Percentiles rank a stretch among this genome's conserved stretches.
These are phyloP conservation scores for Tringa solitaria DNA, from an alignment of 2,113 vertebrate genomes.

Conservation along the genomic window DNA sequence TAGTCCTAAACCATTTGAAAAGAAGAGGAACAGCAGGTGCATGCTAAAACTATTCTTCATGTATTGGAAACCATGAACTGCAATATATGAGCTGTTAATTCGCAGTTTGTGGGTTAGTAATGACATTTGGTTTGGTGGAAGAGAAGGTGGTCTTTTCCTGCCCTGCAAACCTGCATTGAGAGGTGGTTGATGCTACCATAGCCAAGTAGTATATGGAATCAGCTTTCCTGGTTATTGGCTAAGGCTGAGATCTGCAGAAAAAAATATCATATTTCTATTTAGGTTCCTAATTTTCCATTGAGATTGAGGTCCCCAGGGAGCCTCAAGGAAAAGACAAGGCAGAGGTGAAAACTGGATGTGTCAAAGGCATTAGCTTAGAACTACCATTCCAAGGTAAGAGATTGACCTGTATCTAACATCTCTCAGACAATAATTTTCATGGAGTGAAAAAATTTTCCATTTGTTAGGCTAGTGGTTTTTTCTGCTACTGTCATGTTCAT, in stretches of 20 bases:
- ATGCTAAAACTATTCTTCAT: neutral
- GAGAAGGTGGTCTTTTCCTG: neutral
- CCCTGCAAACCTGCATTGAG: neutral
- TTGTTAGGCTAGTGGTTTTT: neutral
- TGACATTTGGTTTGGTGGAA: neutral
- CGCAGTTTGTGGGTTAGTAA: neutral
- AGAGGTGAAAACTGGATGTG: neutral
- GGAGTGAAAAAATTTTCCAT: neutral
- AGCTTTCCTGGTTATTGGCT: neutral
- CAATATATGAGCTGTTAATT: neutral
- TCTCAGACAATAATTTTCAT: neutral
- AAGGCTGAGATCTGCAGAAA: neutral
- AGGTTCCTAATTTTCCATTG: neutral
- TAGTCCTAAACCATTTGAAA: neutral
- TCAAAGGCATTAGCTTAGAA: neutral
- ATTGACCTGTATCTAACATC: neutral
- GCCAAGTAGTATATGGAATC: rapidly evolving
- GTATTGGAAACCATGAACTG: neutral
- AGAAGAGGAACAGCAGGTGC: neutral
- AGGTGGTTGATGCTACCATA: neutral
- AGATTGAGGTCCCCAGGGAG: neutral
- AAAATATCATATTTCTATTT: neutral
- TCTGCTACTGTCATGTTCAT: neutral
- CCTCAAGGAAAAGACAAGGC: neutral
- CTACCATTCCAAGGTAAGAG: neutral